Evolutionary conservation across 2,113 vertebrate genomes (phyloP), one percentile per base, ranked within the genome.

Genomic region (Protobothrops flavoviridis): DNA sequence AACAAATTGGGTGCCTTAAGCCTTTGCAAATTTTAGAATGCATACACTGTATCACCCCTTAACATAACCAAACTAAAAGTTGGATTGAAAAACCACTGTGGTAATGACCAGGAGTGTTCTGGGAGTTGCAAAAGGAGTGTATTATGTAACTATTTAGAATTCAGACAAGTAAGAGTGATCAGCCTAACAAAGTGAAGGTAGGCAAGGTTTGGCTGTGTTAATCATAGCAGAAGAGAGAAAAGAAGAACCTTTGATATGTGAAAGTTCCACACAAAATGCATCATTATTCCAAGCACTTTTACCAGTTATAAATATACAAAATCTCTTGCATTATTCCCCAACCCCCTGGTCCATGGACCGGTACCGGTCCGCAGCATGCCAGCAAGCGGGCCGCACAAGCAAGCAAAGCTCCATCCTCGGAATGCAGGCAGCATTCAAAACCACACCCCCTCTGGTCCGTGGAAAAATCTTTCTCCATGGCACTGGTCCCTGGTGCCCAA

Each of bases 231-330:
- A 21, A 43, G 74, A 81, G 74, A 81, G 3, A 20, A 43, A 81
- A 21, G 33, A 81, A 81, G 3, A 81, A 81, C n/a, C 0, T 39
- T 74, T 74, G 0, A 5, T 9, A n/a, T 0, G 0, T 0, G 0
- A 0, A 0, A 74, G 9, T 23, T 93, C 17, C 43, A 87, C 12
- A 91, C 39, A 85, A 55, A 56, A 85, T 56, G 69, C 12, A 45
- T 17, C 45, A n/a, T 87, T 43, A 74, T 81, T 39, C 69, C 15
- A 3, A 45, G 39, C 52, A 89, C 52, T 50, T 20, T 45, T 91
- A 5, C 23, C 50, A 55, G 64, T 29, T 93, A 2, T 17, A 52
- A 53, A 13, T 39, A 15, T 39, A 39, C 24, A 55, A 3, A 55
- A 0, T 39, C 55, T n/a, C n/a, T n/a, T n/a, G n/a, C n/a, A n/a